Conservation (phyloP, 2,888 invertebrate genomes). For the Nemotelus pantherinus region DNA sequence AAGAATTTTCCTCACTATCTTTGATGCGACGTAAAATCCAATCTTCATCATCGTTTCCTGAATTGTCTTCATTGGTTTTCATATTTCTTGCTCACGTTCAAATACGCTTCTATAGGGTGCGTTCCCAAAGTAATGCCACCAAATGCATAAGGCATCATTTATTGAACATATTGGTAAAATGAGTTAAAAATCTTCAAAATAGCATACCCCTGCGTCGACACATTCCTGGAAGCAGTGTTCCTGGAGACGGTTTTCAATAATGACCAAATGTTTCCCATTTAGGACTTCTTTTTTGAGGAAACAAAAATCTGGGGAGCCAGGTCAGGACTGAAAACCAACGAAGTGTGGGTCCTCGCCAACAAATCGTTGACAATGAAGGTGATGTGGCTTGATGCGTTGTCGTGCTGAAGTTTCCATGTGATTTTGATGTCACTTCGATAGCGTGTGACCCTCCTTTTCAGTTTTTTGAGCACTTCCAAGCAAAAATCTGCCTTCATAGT, state of each 20-base stretch:
- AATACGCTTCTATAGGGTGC: too few relatives aligned
- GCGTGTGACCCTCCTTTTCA: neutral
- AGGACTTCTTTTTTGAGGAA: neutral
- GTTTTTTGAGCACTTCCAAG: neutral
- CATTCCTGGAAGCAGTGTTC: neutral
- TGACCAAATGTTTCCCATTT: neutral
- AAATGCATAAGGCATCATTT: neutral
- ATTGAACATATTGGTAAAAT: neutral
- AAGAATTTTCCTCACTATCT: too few relatives aligned
- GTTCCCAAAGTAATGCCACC: neutral
- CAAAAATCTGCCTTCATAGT: neutral
- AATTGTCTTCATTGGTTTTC: too few relatives aligned
- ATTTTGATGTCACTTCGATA: neutral
- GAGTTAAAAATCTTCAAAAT: neutral
- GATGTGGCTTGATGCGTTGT: neutral
- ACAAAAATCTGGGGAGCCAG: neutral
- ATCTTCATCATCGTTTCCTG: too few relatives aligned
- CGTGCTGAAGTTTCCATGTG: neutral
- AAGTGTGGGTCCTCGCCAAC: neutral
- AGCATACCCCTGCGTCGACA: neutral
- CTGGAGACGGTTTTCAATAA: neutral
- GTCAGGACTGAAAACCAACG: neutral
- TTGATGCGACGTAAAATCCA: too few relatives aligned
- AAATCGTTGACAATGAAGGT: neutral
- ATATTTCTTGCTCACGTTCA: too few relatives aligned